Conservation (phyloP, 2,797 vertebrate species). For the Sebastes hopkinsi region DNA sequence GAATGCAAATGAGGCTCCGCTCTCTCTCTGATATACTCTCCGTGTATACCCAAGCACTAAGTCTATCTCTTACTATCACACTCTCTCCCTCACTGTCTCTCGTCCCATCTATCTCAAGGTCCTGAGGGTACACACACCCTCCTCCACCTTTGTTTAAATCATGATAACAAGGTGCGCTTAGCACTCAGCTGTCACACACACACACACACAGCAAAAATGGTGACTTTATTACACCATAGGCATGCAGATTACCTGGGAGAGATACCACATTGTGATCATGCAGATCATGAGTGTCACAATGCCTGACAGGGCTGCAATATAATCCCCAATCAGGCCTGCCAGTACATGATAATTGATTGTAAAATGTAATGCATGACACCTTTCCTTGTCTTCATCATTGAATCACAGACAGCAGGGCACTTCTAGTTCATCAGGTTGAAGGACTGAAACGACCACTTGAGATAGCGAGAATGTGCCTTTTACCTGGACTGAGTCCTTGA, state of each 20-base stretch:
- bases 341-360: not conserved
- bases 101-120: conserved; percentile 63
- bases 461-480: not conserved
- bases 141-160: conserved; percentile 68
- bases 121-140: conserved; percentile 34
- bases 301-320: not conserved
- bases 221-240: conserved; percentile 44
- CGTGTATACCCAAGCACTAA: conserved; percentile 17
- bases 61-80: conserved; percentile 39
- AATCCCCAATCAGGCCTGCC: not conserved
- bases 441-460: not conserved
- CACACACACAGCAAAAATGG: not conserved
- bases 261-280: conserved; percentile 22
- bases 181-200: conserved; percentile 35
- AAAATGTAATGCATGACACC: not conserved
- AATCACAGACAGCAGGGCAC: not conserved
- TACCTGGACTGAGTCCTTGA: conserved; percentile 6
- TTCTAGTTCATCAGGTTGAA: not conserved
- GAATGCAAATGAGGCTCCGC: conserved; percentile 72
- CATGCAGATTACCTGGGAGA: conserved; percentile 35
- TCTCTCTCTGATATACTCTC: conserved; percentile 47
- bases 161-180: conserved; percentile 58
- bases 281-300: not conserved
- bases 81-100: conserved; percentile 30
- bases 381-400: not conserved